Conservation (phyloP, 2,888 invertebrate genomes). For the Chloromyia formosa region DNA sequence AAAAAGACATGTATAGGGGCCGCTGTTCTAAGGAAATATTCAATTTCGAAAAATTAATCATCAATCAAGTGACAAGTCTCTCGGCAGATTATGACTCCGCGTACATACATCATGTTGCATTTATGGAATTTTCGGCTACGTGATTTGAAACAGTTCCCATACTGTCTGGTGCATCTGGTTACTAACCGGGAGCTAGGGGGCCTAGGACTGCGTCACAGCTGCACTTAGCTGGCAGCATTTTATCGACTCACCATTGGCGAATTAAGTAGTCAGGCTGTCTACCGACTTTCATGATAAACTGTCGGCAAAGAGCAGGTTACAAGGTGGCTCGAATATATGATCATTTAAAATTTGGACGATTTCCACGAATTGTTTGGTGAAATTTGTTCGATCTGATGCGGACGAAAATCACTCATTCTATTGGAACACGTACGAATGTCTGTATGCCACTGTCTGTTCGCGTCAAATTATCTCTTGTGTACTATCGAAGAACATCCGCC, state of each 20-base stretch:
- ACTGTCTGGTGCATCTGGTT: not conserved
- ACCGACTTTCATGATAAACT: conserved; percentile 6
- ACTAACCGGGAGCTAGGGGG: not conserved
- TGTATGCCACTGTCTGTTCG: too few relatives aligned
- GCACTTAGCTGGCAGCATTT: not conserved
- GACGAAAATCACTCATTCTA: not conserved
- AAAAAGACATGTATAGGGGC: not conserved
- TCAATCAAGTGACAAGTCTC: conserved; percentile 3
- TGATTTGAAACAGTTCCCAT: conserved; percentile 3
- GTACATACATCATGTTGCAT: not conserved
- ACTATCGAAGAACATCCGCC: too few relatives aligned
- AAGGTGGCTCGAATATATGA: not conserved
- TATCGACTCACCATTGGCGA: not conserved
- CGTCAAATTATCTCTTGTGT: too few relatives aligned
- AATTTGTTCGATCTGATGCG: not conserved
- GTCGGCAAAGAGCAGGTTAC: not conserved
- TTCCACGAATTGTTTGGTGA: not conserved
- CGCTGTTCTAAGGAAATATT: not conserved
- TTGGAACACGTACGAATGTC: too few relatives aligned
- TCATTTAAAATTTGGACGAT: not conserved
- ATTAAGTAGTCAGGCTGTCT: not conserved
- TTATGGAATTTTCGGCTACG: not conserved
- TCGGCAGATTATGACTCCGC: not conserved
- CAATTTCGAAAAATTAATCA: conserved; percentile 4
- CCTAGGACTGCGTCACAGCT: not conserved